These are phyloP conservation scores for Stratiomys singularior DNA, from an alignment of 2,888 invertebrate genomes.

Conservation along the genomic window DNA sequence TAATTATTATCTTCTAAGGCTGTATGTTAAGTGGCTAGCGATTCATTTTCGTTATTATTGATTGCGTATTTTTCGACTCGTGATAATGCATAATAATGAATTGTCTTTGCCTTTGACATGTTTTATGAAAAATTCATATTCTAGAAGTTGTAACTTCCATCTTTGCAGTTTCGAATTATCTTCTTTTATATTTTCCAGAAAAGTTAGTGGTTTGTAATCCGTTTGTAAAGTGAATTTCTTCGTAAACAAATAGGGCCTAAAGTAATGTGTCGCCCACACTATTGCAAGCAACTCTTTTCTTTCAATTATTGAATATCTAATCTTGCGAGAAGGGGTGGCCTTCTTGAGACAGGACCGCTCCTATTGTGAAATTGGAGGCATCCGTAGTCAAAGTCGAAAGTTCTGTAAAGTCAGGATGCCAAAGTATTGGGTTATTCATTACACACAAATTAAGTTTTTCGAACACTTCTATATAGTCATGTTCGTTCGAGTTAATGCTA, in stretches of 20 bases:
- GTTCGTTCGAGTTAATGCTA: neutral
- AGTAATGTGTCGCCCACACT: slow-evolving; percentile 46
- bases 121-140: slow-evolving; percentile 55
- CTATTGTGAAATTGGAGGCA: slow-evolving; percentile 6
- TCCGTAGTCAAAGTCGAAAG: neutral
- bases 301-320: slow-evolving; percentile 54
- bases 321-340: neutral
- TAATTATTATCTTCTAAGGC: neutral
- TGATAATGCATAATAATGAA: slow-evolving; percentile 56
- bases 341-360: neutral
- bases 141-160: slow-evolving; percentile 55
- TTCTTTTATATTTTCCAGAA: slow-evolving; percentile 53
- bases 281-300: slow-evolving; percentile 55
- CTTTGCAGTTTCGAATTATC: slow-evolving; percentile 54
- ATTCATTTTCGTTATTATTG: neutral
- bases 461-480: neutral
- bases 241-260: neutral
- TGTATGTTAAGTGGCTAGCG: neutral
- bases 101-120: slow-evolving; percentile 55
- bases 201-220: slow-evolving; percentile 56
- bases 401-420: neutral
- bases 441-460: neutral
- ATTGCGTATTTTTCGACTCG: slow-evolving; percentile 32
- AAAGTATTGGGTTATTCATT: neutral
- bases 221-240: slow-evolving; percentile 57